A percentile compares a stretch with the other conserved stretches of the same genome.
phyloP scores from a whole-genome alignment of 2,888 invertebrate genomes.

The Patella caerulea region DNA sequence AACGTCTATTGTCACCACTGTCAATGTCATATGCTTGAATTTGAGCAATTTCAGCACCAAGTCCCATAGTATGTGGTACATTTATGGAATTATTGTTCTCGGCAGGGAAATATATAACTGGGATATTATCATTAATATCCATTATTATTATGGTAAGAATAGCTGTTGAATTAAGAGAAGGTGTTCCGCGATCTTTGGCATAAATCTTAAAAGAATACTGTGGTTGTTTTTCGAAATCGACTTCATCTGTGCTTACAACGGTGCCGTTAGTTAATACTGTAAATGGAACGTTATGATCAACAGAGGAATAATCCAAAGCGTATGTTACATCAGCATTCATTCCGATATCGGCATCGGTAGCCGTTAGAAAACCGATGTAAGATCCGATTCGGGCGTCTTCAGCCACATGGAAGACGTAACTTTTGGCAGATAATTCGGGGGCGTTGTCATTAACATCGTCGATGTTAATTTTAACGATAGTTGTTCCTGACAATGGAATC shows the following conservation, averaged over 20 bases:
- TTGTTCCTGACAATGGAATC: conserved; percentile 81
- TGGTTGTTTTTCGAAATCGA: conserved; percentile 31
- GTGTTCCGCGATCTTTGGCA: conserved; percentile 34
- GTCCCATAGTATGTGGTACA: conserved; percentile 35
- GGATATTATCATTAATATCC: conserved; percentile 38
- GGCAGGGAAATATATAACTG: conserved; percentile 37
- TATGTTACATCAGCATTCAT: conserved; percentile 36
- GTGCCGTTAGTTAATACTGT: conserved; percentile 28
- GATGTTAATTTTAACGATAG: conserved; percentile 93
- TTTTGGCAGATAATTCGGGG: conserved; percentile 73
- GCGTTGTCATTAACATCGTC: conserved; percentile 97
- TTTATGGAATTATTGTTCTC: conserved; percentile 35
- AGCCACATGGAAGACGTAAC: conserved; percentile 72
- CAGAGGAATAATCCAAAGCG: conserved; percentile 25
- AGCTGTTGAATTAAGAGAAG: conserved; percentile 34
- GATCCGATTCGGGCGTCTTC: conserved; percentile 61
- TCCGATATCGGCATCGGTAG: conserved; percentile 40
- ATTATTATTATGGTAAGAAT: conserved; percentile 31
- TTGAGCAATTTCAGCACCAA: conserved; percentile 35
- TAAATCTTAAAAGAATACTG: conserved; percentile 34
- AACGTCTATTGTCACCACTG: conserved; percentile 35
- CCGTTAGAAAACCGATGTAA: conserved; percentile 62
- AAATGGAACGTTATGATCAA: conserved; percentile 29
- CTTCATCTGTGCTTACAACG: conserved; percentile 20
- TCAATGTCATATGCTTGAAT: conserved; percentile 39